A percentile compares a stretch with the other conserved stretches of the same genome.
phyloP scores from a whole-genome alignment of 1,140 invertebrate species.

The Copidosoma floridanum region DNA sequence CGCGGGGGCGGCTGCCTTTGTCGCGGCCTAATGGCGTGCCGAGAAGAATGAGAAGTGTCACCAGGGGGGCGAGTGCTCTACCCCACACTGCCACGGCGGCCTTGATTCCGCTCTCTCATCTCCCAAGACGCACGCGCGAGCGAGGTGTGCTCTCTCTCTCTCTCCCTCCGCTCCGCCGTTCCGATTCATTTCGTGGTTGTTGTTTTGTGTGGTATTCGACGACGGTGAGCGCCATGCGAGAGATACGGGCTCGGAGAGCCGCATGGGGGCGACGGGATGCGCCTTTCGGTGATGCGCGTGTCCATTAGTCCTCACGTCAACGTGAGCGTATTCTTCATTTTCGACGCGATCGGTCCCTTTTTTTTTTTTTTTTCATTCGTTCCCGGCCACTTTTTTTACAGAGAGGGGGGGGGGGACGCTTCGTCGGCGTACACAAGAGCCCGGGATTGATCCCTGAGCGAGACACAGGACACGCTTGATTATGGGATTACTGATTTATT shows the following conservation, averaged over 20 bases:
- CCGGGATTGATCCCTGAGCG: not conserved
- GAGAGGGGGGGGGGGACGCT: too few relatives aligned
- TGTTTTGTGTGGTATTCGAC: too few relatives aligned
- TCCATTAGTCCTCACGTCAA: slow-evolving; percentile 46
- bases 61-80: slow-evolving; percentile 50
- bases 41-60: slow-evolving; percentile 57
- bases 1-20: slow-evolving; percentile 54
- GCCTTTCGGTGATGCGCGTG: slow-evolving; percentile 27
- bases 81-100: too few relatives aligned
- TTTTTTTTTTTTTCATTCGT: not conserved
- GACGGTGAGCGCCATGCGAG: too few relatives aligned
- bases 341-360: slow-evolving; percentile 13
- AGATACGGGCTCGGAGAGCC: too few relatives aligned
- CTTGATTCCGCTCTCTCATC: slow-evolving; percentile 45
- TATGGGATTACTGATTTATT: slow-evolving; percentile 6
- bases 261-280: slow-evolving; percentile 12
- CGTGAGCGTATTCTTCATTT: slow-evolving; percentile 41
- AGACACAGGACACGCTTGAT: slow-evolving; percentile 3
- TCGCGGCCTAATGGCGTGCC: slow-evolving; percentile 51
- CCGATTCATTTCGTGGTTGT: not conserved
- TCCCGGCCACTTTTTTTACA: too few relatives aligned
- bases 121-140: slow-evolving; percentile 40
- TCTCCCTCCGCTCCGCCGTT: not conserved
- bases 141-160: not conserved
- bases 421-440: too few relatives aligned